Base-by-base conservation (phyloP, 2,797 vertebrate genomes). In the Carapus acus region DNA sequence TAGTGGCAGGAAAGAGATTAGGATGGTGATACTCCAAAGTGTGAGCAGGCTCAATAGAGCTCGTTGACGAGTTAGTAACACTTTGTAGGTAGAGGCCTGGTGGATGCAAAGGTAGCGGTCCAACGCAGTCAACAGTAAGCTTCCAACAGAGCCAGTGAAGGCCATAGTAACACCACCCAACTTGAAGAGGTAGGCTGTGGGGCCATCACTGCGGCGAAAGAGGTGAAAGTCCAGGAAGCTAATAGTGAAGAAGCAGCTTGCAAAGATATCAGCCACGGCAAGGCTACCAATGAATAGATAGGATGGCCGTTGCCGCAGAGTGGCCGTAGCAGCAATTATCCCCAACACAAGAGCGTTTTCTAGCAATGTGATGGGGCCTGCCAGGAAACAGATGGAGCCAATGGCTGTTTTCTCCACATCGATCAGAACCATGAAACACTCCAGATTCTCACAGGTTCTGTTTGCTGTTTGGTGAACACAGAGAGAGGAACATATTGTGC, bases 81-180 rank as follows among this genome's bases (percentile, higher is more conserved):
- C 66, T 78, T 91, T 96, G 80, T 97, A 97, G 1, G 73, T 27
- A 0, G 85, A 74, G 3, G 92, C 88, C 13, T 81, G 82, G 62
- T 88, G 66, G 73, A 98, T 92, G 78, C 91, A 97, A 63, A 97
- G 77, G 80, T 94, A 96, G 16, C 94, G 90, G 77, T 98, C 95
- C 42, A 94, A 51, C 6, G 94, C 91, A 0, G 91, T 97, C 62
- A 98, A 82, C 69, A 97, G 82, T 54, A 98, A 83, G 76, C 94
- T 97, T 48, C 94, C 91, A 52, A 96, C 88, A 1, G 94, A 98
- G 46, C 86, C 86, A 0, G 90, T 94, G 78, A 98, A 98, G 36
- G 90, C 86, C 15, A 91, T 78, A 50, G 83, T 95, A 69, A 98
- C 93, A 0, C 94, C 94, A 14, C 92, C 89, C 3, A 98, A 82